phyloP scores from a whole-genome alignment of 2,113 vertebrate species.

The Rissa tridactyla region DNA sequence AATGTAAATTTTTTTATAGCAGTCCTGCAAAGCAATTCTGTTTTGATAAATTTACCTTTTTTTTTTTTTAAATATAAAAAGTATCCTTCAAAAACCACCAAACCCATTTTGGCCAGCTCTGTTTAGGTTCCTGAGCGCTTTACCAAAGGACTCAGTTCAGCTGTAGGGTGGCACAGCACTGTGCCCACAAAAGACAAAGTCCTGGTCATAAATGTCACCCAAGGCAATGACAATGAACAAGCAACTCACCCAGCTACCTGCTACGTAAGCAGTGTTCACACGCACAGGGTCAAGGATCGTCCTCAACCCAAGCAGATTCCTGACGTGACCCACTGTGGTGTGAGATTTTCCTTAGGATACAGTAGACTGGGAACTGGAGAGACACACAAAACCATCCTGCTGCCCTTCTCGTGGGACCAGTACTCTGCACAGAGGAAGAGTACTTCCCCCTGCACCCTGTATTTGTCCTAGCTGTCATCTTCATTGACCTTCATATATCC shows the following conservation, averaged over 20 bases:
- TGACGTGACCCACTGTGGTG: rapidly evolving
- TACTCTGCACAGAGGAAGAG: neutral
- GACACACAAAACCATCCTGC: neutral
- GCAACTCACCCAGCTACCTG: neutral
- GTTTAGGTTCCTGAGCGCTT: neutral
- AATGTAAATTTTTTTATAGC: neutral
- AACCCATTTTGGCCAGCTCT: neutral
- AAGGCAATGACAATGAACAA: neutral
- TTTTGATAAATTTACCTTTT: neutral
- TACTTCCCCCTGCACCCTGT: neutral
- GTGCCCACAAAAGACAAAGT: neutral
- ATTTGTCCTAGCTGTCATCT: neutral
- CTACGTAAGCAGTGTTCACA: rapidly evolving
- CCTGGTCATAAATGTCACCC: neutral
- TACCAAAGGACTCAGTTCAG: neutral
- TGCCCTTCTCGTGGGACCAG: neutral
- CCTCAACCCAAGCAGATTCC: neutral
- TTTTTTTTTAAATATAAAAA: neutral
- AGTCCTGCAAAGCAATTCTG: neutral
- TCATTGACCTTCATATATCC: neutral
- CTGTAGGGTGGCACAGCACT: neutral
- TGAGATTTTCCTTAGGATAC: neutral
- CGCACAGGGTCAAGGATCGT: rapidly evolving
- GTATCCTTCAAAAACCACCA: neutral
- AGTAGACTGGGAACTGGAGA: neutral